phyloP scores from a whole-genome alignment of 1,140 invertebrate genomes.

The Bombus waltoni region DNA sequence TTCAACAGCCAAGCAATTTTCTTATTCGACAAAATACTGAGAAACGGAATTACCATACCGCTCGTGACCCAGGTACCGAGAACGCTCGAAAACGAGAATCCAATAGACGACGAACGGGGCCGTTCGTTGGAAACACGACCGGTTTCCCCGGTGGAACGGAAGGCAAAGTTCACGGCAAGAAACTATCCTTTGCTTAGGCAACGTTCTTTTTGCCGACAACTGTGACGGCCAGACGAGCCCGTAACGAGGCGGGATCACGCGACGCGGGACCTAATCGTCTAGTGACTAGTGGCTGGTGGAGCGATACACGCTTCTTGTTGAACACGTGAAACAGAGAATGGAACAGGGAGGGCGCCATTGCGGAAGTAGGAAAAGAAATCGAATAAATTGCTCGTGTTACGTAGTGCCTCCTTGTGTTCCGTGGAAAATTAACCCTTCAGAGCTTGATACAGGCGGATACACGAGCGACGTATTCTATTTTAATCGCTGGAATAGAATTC shows the following conservation, averaged over 20 bases:
- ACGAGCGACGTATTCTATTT: neutral
- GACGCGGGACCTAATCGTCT: conserved; percentile 23
- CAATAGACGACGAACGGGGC: neutral
- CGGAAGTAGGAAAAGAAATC: conserved; percentile 25
- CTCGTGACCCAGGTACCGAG: neutral
- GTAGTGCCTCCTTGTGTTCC: too few species aligned
- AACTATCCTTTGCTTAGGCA: conserved; percentile 41
- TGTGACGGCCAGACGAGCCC: conserved; percentile 15
- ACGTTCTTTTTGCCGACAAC: conserved; percentile 37
- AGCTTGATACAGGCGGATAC: neutral
- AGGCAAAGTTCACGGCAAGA: conserved; percentile 53
- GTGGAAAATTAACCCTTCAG: neutral
- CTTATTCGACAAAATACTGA: neutral
- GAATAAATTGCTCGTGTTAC: conserved; percentile 21
- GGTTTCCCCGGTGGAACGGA: neutral
- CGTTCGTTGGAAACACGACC: conserved; percentile 13
- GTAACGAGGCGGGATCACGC: conserved; percentile 50
- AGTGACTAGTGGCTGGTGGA: too few species aligned
- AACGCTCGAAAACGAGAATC: neutral
- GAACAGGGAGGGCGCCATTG: neutral
- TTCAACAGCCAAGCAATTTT: neutral
- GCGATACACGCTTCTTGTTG: neutral
- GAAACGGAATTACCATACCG: neutral
- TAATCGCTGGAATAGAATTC: neutral
- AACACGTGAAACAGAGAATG: neutral